Conservation (phyloP, 2,888 invertebrate species). For the Rhagium mordax region DNA sequence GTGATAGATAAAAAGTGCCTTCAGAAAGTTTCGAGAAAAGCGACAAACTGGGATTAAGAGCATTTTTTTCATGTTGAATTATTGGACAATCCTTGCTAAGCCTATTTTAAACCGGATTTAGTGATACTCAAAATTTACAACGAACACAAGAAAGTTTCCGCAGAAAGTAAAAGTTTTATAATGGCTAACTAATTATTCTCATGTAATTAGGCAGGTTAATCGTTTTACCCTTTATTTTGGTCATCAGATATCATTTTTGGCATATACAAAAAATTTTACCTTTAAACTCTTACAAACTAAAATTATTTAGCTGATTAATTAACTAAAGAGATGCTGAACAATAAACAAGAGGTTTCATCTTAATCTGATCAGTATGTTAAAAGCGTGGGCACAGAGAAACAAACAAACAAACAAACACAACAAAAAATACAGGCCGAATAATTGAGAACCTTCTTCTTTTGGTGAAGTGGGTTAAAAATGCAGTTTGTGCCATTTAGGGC, state of each 20-base stretch:
- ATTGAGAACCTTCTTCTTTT: no score
- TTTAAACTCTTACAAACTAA: no score
- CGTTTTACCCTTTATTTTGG: no score
- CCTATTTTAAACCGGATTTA: slow-evolving; percentile 10
- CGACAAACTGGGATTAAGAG: slow-evolving; percentile 12
- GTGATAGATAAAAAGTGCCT: slow-evolving; percentile 16
- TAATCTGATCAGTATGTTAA: no score
- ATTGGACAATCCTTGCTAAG: slow-evolving; percentile 14
- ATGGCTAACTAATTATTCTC: neutral
- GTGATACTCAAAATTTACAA: neutral
- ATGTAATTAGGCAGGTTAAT: neutral
- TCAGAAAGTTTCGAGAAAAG: slow-evolving; percentile 13
- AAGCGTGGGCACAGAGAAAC: no score
- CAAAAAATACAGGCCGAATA: no score
- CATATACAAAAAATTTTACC: no score
- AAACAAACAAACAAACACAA: no score
- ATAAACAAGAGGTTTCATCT: no score
- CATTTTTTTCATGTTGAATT: slow-evolving; percentile 20
- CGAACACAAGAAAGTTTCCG: neutral
- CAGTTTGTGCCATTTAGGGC: neutral
- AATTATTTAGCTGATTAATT: no score
- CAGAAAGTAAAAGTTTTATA: neutral
- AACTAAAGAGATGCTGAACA: no score
- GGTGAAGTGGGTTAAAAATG: neutral
- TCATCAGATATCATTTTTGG: no score